Evolutionary conservation across 2,888 invertebrate genomes (phyloP).

Genomic region (Ptilodon capucinus): DNA sequence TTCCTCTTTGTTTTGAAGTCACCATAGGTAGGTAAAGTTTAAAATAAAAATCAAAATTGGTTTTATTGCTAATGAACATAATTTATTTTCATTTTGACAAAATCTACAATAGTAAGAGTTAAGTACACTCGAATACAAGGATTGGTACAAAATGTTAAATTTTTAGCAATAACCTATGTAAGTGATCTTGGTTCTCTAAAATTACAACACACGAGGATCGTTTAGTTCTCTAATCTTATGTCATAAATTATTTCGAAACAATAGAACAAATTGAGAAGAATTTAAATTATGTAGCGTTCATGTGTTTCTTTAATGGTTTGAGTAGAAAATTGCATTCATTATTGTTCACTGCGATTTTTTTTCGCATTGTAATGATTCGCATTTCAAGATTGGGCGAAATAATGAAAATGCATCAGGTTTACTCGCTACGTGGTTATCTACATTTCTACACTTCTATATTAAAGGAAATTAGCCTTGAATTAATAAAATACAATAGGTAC

Average conservation of each 20-base stretch:
- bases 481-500: slow-evolving; percentile 47
- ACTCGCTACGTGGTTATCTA: slow-evolving; percentile 69
- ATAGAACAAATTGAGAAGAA: slow-evolving; percentile 18
- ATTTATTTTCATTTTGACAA: slow-evolving; percentile 79
- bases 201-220: slow-evolving; percentile 65
- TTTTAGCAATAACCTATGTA: slow-evolving; percentile 72
- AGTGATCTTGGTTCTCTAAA: slow-evolving; percentile 76
- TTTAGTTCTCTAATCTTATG: slow-evolving; percentile 45
- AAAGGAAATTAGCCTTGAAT: slow-evolving; percentile 43
- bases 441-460: slow-evolving; percentile 73
- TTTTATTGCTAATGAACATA: slow-evolving; percentile 75
- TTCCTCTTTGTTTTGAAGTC: slow-evolving; percentile 3
- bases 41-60: slow-evolving; percentile 42
- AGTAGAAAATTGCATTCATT: slow-evolving; percentile 9
- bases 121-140: slow-evolving; percentile 82
- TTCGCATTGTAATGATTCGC: slow-evolving; percentile 8
- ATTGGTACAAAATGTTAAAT: slow-evolving; percentile 81
- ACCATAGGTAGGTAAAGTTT: slow-evolving; percentile 1
- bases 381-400: slow-evolving; percentile 23
- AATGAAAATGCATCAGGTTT: slow-evolving; percentile 19
- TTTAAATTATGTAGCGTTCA: background rate
- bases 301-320: slow-evolving; percentile 3
- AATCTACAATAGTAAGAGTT: slow-evolving; percentile 79
- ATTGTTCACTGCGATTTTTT: slow-evolving; percentile 7
- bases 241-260: slow-evolving; percentile 32